Percentiles rank a stretch among this genome's conserved stretches.
Conservation (phyloP, 2,113 vertebrate genomes). For the Onychostoma macrolepis region DNA sequence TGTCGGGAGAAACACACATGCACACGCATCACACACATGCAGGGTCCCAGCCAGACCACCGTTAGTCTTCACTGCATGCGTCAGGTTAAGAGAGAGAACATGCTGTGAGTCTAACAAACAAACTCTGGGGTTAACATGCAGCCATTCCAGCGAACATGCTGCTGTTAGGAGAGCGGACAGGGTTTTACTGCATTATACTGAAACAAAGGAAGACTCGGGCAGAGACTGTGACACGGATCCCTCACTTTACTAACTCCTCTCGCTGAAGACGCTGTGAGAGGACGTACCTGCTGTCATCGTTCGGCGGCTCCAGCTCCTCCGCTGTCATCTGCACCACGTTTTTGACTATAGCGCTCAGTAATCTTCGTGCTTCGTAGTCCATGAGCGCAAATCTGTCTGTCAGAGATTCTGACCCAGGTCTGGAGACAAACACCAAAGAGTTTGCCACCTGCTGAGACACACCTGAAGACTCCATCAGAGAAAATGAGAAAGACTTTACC, state of each 20-base stretch:
- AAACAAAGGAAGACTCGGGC: background rate
- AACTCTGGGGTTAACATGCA: background rate
- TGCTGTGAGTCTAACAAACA: background rate
- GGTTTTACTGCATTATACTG: background rate
- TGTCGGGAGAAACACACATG: constrained; percentile 80
- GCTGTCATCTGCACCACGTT: constrained; percentile 89
- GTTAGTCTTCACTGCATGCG: background rate
- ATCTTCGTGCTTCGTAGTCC: constrained; percentile 86
- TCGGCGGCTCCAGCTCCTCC: constrained; percentile 84
- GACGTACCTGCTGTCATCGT: constrained; percentile 86
- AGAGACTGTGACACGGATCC: background rate
- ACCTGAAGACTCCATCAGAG: background rate
- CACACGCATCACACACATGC: constrained; percentile 41
- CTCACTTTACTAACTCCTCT: constrained; percentile 40
- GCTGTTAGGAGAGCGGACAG: background rate
- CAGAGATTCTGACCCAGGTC: constrained; percentile 82
- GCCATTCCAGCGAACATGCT: constrained; percentile 33
- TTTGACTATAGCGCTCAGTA: constrained; percentile 89
- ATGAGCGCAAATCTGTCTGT: constrained; percentile 81
- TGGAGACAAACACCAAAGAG: constrained; percentile 57
- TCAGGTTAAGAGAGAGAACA: background rate
- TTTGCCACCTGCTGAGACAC: background rate
- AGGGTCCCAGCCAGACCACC: background rate
- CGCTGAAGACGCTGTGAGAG: background rate
- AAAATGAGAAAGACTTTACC: constrained; percentile 70